Percentiles rank a stretch among this genome's conserved stretches.
phyloP scores from a whole-genome alignment of 2,888 invertebrate genomes.

The Minunthozetes semirufus region DNA sequence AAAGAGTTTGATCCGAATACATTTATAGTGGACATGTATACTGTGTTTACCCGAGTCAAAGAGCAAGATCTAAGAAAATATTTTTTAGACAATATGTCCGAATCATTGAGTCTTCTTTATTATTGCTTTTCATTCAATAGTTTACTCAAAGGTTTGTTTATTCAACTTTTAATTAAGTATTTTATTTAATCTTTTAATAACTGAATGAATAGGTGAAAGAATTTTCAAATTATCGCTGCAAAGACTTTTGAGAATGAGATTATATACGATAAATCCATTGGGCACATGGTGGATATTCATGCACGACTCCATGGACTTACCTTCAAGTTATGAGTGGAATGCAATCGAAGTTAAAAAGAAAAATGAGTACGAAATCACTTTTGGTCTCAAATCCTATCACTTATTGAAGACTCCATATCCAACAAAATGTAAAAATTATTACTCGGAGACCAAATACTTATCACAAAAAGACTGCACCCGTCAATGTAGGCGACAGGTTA shows the following conservation, averaged over 20 bases:
- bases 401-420: neutral
- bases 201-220: too few relatives aligned
- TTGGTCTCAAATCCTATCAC: neutral
- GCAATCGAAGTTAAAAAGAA: neutral
- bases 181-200: too few relatives aligned
- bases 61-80: neutral
- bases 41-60: neutral
- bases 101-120: neutral
- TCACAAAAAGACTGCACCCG: neutral
- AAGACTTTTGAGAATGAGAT: too few relatives aligned
- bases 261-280: too few relatives aligned
- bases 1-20: neutral
- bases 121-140: conserved; percentile 3
- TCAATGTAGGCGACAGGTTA: neutral
- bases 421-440: neutral
- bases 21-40: neutral
- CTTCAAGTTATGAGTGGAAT: neutral
- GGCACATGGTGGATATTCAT: neutral
- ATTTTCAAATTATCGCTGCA: too few relatives aligned
- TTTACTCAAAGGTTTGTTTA: neutral
- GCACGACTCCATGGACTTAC: neutral
- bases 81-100: neutral
- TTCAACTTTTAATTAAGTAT: too few relatives aligned
- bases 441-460: neutral
- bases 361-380: neutral